Evolutionary conservation across 2,888 invertebrate species (phyloP).

Genomic region (Prionchulus punctatus): DNA sequence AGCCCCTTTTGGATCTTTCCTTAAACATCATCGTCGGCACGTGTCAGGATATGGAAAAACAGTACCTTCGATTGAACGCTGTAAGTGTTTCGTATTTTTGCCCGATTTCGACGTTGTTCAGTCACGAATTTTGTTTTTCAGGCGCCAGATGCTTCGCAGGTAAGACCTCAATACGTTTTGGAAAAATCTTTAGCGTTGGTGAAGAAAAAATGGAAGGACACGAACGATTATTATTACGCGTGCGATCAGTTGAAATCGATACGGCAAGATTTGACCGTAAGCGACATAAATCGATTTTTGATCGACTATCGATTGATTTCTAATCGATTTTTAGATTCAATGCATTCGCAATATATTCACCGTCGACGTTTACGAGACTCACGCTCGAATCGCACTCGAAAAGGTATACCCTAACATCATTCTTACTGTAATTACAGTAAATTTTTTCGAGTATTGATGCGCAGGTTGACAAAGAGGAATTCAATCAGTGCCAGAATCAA

Average conservation of each 20-base stretch:
- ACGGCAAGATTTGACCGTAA: slow-evolving; percentile 90
- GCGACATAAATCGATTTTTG: slow-evolving; percentile 29
- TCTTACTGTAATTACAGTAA: not conserved
- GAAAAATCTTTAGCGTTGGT: slow-evolving; percentile 69
- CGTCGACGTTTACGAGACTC: slow-evolving; percentile 95
- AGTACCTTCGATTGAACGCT: slow-evolving; percentile 75
- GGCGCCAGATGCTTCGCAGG: slow-evolving; percentile 69
- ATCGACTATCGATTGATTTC: slow-evolving; percentile 2
- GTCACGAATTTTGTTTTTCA: slow-evolving; percentile 35
- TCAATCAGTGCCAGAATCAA: slow-evolving; percentile 98
- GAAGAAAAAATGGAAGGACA: slow-evolving; percentile 70
- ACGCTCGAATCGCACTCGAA: slow-evolving; percentile 90
- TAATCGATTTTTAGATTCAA: slow-evolving; percentile 54
- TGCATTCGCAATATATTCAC: slow-evolving; percentile 84
- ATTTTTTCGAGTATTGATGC: too few species aligned
- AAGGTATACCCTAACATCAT: slow-evolving; percentile 38
- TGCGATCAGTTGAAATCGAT: slow-evolving; percentile 98
- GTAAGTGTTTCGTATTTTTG: slow-evolving; percentile 32
- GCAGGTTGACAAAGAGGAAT: slow-evolving; percentile 86
- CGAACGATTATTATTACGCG: slow-evolving; percentile 83
- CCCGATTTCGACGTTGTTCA: slow-evolving; percentile 4
- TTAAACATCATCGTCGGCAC: slow-evolving; percentile 60
- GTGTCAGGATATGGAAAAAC: slow-evolving; percentile 82
- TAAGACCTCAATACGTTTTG: slow-evolving; percentile 73
- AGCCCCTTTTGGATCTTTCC: not conserved